These are phyloP conservation scores for Ethmia dodecea DNA, from an alignment of 2,888 invertebrate genomes.

Conservation along the genomic window DNA sequence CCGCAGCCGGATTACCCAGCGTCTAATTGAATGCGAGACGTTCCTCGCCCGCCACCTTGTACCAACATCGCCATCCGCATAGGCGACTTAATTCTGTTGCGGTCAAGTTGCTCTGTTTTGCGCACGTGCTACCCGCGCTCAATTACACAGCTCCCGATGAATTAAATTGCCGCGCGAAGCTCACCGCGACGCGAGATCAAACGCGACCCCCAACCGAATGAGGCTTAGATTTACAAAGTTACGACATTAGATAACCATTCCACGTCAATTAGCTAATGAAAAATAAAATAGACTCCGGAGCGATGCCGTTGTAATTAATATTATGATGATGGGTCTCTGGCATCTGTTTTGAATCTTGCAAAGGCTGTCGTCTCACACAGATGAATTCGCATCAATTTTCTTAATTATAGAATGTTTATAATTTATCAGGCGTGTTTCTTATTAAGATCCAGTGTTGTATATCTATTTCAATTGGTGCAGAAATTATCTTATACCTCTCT, in stretches of 20 bases:
- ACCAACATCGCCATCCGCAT: slow-evolving; percentile 35
- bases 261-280: slow-evolving; percentile 77
- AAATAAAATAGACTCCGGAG: slow-evolving; percentile 63
- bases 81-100: slow-evolving; percentile 59
- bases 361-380: slow-evolving; percentile 1
- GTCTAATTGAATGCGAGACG: slow-evolving; percentile 77
- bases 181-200: slow-evolving; percentile 44
- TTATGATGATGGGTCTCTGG: slow-evolving; percentile 56
- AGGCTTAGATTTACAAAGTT: slow-evolving; percentile 52
- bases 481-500: too few relatives aligned
- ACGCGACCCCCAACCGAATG: slow-evolving; percentile 44
- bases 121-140: slow-evolving; percentile 55
- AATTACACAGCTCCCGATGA: slow-evolving; percentile 59
- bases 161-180: slow-evolving; percentile 56
- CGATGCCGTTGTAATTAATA: slow-evolving; percentile 61
- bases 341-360: slow-evolving; percentile 55
- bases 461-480: too few relatives aligned
- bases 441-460: too few relatives aligned
- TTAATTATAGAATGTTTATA: slow-evolving; percentile 1
- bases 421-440: background rate
- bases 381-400: slow-evolving; percentile 6
- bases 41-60: slow-evolving; percentile 39
- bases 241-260: slow-evolving; percentile 68
- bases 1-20: slow-evolving; percentile 74
- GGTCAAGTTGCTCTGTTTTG: slow-evolving; percentile 65